Evolutionary conservation across 1,140 invertebrate genomes (phyloP), one percentile per base, ranked within the genome.

Genomic region (Trichogramma pretiosum): DNA sequence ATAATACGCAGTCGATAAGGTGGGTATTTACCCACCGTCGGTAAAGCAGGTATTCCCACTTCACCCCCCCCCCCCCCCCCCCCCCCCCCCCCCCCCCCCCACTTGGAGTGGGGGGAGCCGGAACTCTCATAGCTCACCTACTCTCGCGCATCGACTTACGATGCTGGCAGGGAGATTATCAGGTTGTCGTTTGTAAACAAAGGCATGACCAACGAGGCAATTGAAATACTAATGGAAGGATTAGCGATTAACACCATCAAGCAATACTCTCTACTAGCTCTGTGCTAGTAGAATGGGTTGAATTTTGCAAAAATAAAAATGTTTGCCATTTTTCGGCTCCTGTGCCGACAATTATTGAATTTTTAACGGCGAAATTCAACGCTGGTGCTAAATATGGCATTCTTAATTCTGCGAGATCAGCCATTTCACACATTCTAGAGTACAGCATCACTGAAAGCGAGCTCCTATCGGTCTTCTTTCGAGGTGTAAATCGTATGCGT

Each of bases 401-500:
- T 36, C 54, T n/a, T n/a, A n/a, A n/a, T n/a, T n/a, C n/a, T n/a
- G n/a, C n/a, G n/a, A n/a, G n/a, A n/a, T n/a, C n/a, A n/a, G 56
- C 56, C 8, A 42, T 58, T 9, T 47, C 55, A 3, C 24, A 52
- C 3, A 44, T 58, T 18, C 17, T 41, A n/a, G 14, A 22, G 0
- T n/a, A 10, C 1, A 30, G 46, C 3, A 23, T 46, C 9, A 26
- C 47, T 7, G 44, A 48, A 10, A 39, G 52, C 30, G 7, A 19
- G 0, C 9, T 46, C 2, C 24, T 62, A 1, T 44, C 48, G 17
- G 30, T 57, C 35, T 62, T 62, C 44, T 50, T 62, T 35, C 61
- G 50, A 43, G 61, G 54, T 9, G 36, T 61, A 16, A 44, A 2
- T 50, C n/a, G n/a, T n/a, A n/a, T n/a, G n/a, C n/a, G n/a, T n/a